Evolutionary conservation across 1,140 invertebrate genomes (phyloP).

Genomic region (Kradibia gibbosae): DNA sequence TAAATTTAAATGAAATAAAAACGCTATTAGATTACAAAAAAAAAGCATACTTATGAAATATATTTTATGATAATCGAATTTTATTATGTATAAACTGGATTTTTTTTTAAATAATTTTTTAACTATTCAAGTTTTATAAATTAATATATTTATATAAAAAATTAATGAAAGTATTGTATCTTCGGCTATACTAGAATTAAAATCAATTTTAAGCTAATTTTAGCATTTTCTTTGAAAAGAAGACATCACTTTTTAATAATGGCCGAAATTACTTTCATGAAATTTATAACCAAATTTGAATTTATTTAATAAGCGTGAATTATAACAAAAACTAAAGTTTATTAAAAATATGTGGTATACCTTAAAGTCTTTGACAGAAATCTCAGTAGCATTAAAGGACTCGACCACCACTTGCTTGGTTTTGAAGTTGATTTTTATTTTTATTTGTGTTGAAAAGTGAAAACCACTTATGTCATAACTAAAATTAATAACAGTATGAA

Average conservation of each 20-base stretch:
- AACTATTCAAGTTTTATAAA: no score
- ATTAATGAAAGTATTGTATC: no score
- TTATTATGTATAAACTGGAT: no score
- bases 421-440: slow-evolving; percentile 36
- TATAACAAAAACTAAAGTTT: not conserved
- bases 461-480: slow-evolving; percentile 28
- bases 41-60: not conserved
- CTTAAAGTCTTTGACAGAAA: not conserved
- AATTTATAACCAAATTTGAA: no score
- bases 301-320: not conserved
- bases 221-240: no score
- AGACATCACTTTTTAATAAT: no score
- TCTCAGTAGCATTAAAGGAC: not conserved
- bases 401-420: not conserved
- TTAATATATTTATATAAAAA: no score
- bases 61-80: no score
- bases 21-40: not conserved
- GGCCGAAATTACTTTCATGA: no score
- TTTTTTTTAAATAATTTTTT: no score
- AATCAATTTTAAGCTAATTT: no score
- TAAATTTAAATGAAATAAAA: slow-evolving; percentile 23
- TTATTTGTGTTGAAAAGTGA: slow-evolving; percentile 33
- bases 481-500: not conserved
- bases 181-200: no score
- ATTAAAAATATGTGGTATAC: not conserved